Percentiles rank a stretch among this genome's conserved stretches.
Conservation (phyloP, 2,888 invertebrate genomes). For the Agrotis ipsilon region DNA sequence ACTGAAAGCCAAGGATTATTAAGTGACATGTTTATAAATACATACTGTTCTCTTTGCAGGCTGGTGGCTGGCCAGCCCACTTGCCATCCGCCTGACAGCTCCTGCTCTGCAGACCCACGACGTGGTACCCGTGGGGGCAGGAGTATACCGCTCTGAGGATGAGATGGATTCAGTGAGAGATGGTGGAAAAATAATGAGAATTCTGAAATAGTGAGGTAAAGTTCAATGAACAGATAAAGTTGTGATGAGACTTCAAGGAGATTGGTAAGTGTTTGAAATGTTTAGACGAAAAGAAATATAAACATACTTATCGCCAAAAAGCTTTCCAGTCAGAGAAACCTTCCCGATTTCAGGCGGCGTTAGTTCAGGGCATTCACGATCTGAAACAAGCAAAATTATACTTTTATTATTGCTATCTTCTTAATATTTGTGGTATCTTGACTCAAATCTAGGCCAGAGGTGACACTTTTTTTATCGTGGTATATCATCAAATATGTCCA, state of each 20-base stretch:
- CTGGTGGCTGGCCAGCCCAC: slow-evolving; percentile 96
- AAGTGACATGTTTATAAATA: slow-evolving; percentile 48
- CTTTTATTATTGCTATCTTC: too few species aligned
- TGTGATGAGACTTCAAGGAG: neutral
- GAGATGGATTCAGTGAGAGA: neutral
- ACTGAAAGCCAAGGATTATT: too few species aligned
- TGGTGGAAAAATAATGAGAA: neutral
- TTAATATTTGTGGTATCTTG: too few species aligned
- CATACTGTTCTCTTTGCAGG: slow-evolving; percentile 96
- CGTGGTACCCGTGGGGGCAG: slow-evolving; percentile 97
- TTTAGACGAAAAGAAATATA: too few species aligned
- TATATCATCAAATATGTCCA: too few species aligned
- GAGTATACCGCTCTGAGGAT: slow-evolving; percentile 93
- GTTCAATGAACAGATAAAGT: too few species aligned
- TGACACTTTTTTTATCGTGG: too few species aligned
- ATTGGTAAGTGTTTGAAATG: too few species aligned
- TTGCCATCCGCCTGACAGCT: slow-evolving; percentile 98
- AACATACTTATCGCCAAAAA: slow-evolving; percentile 94
- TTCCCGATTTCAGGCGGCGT: slow-evolving; percentile 95
- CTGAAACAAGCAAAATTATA: slow-evolving; percentile 84
- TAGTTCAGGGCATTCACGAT: slow-evolving; percentile 96
- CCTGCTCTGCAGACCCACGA: slow-evolving; percentile 96
- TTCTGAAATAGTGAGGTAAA: too few species aligned
- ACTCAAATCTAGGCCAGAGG: too few species aligned
- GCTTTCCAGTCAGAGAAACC: slow-evolving; percentile 94